Conservation (phyloP, 2,888 invertebrate species). For the Tipula lateralis region DNA sequence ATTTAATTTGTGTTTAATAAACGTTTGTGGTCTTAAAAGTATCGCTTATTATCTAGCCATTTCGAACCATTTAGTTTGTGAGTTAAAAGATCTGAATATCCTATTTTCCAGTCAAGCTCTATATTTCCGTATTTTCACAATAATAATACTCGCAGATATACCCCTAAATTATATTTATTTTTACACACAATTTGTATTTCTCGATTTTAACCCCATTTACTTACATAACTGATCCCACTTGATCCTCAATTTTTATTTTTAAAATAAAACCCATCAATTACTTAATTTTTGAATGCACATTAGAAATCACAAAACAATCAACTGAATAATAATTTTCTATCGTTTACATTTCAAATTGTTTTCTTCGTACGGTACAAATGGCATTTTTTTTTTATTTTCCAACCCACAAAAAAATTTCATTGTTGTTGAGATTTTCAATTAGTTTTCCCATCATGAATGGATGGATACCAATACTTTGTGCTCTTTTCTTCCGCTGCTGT, state of each 20-base stretch:
- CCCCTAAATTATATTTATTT: not conserved
- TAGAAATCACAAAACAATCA: conserved; percentile 1
- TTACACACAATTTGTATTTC: not conserved
- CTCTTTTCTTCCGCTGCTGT: not conserved
- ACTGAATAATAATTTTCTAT: not conserved
- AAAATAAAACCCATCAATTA: not conserved
- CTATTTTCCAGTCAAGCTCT: too few relatives aligned
- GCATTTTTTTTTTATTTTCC: not conserved
- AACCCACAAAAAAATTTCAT: not conserved
- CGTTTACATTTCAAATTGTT: not conserved
- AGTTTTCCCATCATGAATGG: not conserved
- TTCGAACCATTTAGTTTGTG: too few relatives aligned
- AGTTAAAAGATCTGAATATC: too few relatives aligned
- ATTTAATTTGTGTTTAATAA: too few relatives aligned
- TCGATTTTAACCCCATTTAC: not conserved
- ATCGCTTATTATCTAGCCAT: too few relatives aligned
- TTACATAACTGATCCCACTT: not conserved
- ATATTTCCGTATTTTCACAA: not conserved
- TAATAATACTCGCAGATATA: not conserved
- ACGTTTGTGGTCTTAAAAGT: too few relatives aligned
- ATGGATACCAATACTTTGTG: not conserved
- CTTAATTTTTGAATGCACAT: conserved; percentile 9
- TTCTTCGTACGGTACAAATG: not conserved
- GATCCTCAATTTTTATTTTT: not conserved
- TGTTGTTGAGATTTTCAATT: not conserved